Conservation (phyloP, 1,140 invertebrate genomes). For the Drosophila grimshawi region DNA sequence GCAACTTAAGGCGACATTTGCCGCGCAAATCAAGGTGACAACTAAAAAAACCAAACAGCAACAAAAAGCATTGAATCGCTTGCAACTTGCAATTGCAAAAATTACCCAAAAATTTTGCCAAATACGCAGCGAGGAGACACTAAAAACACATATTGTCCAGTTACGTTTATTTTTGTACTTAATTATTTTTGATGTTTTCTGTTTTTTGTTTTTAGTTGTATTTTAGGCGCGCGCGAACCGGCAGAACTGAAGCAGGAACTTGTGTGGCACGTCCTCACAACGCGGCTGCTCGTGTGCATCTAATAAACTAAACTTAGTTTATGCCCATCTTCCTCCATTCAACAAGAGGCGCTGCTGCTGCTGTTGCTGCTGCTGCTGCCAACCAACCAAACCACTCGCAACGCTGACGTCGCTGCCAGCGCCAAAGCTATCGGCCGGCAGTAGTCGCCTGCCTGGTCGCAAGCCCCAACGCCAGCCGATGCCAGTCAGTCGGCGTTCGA, state of each 20-base stretch:
- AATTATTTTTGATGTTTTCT: conserved; percentile 4
- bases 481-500: conserved; percentile 25
- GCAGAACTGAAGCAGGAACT: conserved; percentile 30
- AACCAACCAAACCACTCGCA: conserved; percentile 57
- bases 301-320: conserved; percentile 72
- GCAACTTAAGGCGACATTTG: conserved; percentile 52
- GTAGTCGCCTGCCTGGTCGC: conserved; percentile 15
- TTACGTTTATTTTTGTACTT: conserved; percentile 1
- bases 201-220: background rate
- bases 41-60: background rate
- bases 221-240: conserved; percentile 19
- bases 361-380: conserved; percentile 22
- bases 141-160: conserved; percentile 14
- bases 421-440: conserved; percentile 60
- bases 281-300: conserved; percentile 81
- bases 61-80: conserved; percentile 1
- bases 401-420: conserved; percentile 55
- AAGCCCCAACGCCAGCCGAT: background rate
- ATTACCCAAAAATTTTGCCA: background rate
- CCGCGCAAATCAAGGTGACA: conserved; percentile 30
- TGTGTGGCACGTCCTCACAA: conserved; percentile 68
- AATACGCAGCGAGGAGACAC: background rate
- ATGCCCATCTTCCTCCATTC: conserved; percentile 60
- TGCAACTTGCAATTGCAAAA: conserved; percentile 9
- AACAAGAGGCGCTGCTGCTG: conserved; percentile 39